phyloP scores from a whole-genome alignment of 2,888 invertebrate species.

The Kryphioiulus occultus region DNA sequence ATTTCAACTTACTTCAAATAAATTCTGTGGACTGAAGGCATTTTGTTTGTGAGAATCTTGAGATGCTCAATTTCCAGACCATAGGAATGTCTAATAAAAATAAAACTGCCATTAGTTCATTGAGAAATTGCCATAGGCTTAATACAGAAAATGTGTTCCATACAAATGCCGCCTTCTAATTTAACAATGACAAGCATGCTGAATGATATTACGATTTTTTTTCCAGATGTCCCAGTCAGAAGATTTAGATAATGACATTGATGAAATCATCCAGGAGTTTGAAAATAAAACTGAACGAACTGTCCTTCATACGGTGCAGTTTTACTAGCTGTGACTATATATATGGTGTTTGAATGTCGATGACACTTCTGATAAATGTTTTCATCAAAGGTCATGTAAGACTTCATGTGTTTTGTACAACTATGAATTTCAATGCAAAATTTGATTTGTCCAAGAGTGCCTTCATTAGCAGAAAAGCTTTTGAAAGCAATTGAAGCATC shows the following conservation, averaged over 20 bases:
- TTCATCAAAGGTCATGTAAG: not conserved
- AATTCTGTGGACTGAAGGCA: too few species aligned
- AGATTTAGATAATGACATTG: constrained; percentile 97
- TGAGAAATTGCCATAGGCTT: too few species aligned
- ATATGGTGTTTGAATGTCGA: not conserved
- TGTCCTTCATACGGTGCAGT: constrained; percentile 91
- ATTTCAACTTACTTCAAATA: too few species aligned
- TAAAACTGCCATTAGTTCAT: too few species aligned
- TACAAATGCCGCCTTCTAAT: not conserved
- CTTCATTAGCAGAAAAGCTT: constrained; percentile 10
- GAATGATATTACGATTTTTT: constrained; percentile 54
- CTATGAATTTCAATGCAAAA: not conserved
- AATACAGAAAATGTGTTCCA: too few species aligned
- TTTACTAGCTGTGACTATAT: constrained; percentile 71
- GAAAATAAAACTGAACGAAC: constrained; percentile 81
- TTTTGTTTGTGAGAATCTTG: too few species aligned
- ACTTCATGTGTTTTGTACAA: not conserved
- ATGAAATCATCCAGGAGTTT: constrained; percentile 93
- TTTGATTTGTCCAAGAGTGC: constrained; percentile 34
- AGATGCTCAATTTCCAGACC: too few species aligned
- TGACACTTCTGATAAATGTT: not conserved
- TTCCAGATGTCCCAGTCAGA: constrained; percentile 83
- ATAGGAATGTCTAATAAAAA: too few species aligned
- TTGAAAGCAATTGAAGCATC: not conserved
- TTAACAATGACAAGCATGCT: not conserved